phyloP scores from a whole-genome alignment of 2,113 vertebrate species.

The Antennarius striatus region DNA sequence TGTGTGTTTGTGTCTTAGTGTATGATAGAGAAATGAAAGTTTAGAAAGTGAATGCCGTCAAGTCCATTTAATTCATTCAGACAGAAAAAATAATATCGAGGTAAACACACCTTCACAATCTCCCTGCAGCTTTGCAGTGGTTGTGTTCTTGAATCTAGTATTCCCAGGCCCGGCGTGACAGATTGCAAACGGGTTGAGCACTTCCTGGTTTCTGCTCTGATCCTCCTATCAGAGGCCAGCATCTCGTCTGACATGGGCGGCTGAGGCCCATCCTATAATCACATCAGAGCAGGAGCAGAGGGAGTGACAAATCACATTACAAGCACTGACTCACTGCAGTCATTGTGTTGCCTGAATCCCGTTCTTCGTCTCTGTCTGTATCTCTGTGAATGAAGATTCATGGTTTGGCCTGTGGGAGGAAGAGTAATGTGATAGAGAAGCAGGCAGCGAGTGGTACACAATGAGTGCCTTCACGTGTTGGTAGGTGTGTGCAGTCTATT shows the following conservation, averaged over 20 bases:
- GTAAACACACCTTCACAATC: conserved; percentile 6
- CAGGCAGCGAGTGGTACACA: conserved; percentile 22
- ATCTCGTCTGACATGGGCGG: conserved; percentile 54
- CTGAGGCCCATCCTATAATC: conserved; percentile 66
- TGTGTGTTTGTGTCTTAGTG: neutral
- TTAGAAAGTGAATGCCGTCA: conserved; percentile 10
- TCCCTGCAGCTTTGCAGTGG: conserved; percentile 7
- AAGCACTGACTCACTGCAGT: conserved; percentile 63
- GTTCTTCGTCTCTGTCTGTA: conserved; percentile 54
- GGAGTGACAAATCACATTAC: conserved; percentile 77
- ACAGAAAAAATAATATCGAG: conserved; percentile 11
- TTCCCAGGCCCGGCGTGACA: conserved; percentile 33
- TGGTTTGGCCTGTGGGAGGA: conserved; percentile 54
- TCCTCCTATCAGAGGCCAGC: conserved; percentile 57
- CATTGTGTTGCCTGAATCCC: conserved; percentile 44
- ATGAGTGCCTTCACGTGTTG: conserved; percentile 25
- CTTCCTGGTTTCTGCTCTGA: conserved; percentile 60
- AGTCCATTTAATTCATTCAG: conserved; percentile 30
- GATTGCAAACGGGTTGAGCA: conserved; percentile 40
- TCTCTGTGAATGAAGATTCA: conserved; percentile 63
- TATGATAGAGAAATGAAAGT: conserved; percentile 10
- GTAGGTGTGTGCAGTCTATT: conserved; percentile 17
- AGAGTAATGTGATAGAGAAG: conserved; percentile 59
- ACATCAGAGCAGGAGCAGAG: conserved; percentile 65
- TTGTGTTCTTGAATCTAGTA: conserved; percentile 16